Evolutionary conservation across 2,888 invertebrate genomes (phyloP), one percentile per base, ranked within the genome.

Genomic region (Machimus rusticus): DNA sequence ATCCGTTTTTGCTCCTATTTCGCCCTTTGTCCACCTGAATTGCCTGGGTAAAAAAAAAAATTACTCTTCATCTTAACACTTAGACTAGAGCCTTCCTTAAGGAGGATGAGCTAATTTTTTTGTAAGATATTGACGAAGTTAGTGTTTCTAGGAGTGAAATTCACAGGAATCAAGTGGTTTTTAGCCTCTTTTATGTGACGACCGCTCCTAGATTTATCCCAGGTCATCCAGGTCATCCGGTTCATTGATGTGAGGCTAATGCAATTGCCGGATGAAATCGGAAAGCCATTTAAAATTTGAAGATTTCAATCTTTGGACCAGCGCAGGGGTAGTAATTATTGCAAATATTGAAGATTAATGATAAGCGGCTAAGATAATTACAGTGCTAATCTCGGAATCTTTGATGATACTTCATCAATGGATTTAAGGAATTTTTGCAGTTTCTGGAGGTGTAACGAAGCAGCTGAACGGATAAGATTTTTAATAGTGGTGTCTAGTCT

Each of bases 81-180:
- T 86, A 74, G 86, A 86, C 55, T 86, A 23, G 77, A 34, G 55
- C 19, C 16, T 23, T 57, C 31, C 23, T 16, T 28, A 23, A 14
- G 19, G 9, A 23, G 12, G 46, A 77, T 55, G 76, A 77, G 39
- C 76, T 86, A 9, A 86, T 23, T 77, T 51, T 86, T 55, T 76
- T 86, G 5, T 74, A 31, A 43, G 23, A 37, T 28, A 37, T 16
- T 85, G 66, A 19, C 66, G 39, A 23, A 85, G 23, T 74, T 46
- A 51, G n/a, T 74, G 74, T 46, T 23, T 51, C 28, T 39, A 74
- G 74, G 85, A 74, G 74, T 74, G 74, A 85, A 74, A 46, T 85
- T 85, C 85, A 74, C 46, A 46, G 16, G 85, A 85, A 85, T 82
- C 82, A 82, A 82, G 37, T 82, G 82, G 82, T 43, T 19, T 82